Conservation (phyloP, 2,888 invertebrate species). For the Diaprepes abbreviatus region DNA sequence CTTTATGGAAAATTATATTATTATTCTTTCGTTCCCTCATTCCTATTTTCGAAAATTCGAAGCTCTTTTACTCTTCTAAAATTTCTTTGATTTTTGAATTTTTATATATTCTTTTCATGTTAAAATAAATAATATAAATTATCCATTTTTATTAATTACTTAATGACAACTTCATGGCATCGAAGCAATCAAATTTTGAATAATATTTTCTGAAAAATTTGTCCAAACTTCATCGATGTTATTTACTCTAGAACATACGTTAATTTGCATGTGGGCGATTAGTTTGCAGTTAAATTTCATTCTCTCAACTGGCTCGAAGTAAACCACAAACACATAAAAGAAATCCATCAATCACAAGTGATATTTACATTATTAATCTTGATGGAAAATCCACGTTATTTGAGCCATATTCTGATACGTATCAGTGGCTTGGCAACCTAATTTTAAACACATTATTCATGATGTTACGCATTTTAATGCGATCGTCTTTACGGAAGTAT, state of each 20-base stretch:
- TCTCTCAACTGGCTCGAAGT: slow-evolving; percentile 10
- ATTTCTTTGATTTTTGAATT: too few relatives aligned
- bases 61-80: too few relatives aligned
- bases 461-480: slow-evolving; percentile 8
- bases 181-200: too few relatives aligned
- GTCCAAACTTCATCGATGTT: too few relatives aligned
- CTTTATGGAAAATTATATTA: too few relatives aligned
- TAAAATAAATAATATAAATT: too few relatives aligned
- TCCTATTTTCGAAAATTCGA: too few relatives aligned
- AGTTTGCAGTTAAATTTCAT: slow-evolving; percentile 22
- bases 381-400: slow-evolving; percentile 30
- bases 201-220: too few relatives aligned
- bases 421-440: slow-evolving; percentile 31
- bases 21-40: too few relatives aligned
- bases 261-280: slow-evolving; percentile 2
- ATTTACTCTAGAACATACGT: not conserved
- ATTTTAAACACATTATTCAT: slow-evolving; percentile 28
- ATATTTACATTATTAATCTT: slow-evolving; percentile 35
- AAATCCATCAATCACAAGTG: slow-evolving; percentile 38
- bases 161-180: too few relatives aligned
- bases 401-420: slow-evolving; percentile 36
- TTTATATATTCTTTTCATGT: too few relatives aligned
- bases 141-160: too few relatives aligned
- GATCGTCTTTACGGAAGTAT: slow-evolving; percentile 8
- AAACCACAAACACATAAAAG: slow-evolving; percentile 32